These are phyloP conservation scores for Mimachlamys varia DNA, from an alignment of 2,888 invertebrate species.

Conservation along the genomic window DNA sequence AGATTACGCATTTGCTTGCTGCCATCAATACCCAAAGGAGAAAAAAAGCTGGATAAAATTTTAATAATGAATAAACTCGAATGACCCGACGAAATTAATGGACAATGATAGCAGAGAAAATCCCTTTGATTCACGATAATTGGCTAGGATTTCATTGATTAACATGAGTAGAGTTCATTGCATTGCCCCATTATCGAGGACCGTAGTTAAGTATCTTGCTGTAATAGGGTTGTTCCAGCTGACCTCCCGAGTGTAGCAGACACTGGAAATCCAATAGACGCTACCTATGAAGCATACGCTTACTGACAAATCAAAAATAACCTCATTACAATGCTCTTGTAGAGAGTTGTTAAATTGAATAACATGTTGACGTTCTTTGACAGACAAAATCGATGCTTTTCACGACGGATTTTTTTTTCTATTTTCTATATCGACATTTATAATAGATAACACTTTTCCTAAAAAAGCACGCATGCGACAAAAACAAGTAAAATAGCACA, in stretches of 20 bases:
- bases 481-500: neutral
- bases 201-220: neutral
- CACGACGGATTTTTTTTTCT: neutral
- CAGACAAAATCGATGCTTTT: conserved; percentile 20
- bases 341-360: conserved; percentile 12
- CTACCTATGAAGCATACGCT: neutral
- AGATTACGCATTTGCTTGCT: neutral
- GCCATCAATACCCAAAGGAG: conserved; percentile 7
- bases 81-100: conserved; percentile 1
- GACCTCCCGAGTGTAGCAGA: neutral
- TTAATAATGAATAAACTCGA: conserved; percentile 28
- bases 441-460: neutral
- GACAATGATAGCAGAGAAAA: neutral
- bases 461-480: neutral
- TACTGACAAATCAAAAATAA: neutral
- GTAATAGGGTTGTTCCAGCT: conserved; percentile 5
- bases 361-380: neutral
- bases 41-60: conserved; percentile 26
- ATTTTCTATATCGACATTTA: neutral
- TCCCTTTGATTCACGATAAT: conserved; percentile 3
- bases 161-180: neutral
- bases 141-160: neutral
- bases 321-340: neutral
- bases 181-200: neutral
- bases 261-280: neutral